These are phyloP conservation scores for Glaucomys volans DNA, from an alignment of 2,113 vertebrate species.

Conservation along the genomic window DNA sequence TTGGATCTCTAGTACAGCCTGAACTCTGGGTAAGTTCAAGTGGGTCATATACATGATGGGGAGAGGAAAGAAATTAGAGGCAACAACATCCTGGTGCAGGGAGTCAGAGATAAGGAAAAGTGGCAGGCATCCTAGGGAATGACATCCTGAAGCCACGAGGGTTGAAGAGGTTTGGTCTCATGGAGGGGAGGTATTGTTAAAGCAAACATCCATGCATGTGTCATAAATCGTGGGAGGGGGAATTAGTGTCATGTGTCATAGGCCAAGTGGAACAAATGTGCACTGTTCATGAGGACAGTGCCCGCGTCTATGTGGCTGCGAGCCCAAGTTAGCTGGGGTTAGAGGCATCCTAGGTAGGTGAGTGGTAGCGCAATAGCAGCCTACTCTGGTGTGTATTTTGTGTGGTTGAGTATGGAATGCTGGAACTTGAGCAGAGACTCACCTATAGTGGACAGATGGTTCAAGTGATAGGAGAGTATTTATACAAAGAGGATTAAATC, in stretches of 20 bases:
- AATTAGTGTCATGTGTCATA: fast-evolving
- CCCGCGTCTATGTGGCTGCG: background rate
- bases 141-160: fast-evolving
- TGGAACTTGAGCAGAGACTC: background rate
- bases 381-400: fast-evolving
- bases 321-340: fast-evolving
- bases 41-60: fast-evolving
- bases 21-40: background rate
- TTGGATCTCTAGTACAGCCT: background rate
- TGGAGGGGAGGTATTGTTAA: fast-evolving
- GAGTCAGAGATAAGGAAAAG: background rate
- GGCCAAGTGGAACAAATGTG: too few relatives aligned
- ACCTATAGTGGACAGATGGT: background rate
- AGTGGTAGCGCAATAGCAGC: too few relatives aligned
- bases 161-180: fast-evolving
- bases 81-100: fast-evolving
- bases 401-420: fast-evolving
- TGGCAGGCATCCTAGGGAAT: fast-evolving
- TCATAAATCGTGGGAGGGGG: too few relatives aligned
- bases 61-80: background rate
- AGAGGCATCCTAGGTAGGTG: background rate
- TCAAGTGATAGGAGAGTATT: background rate
- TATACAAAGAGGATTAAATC: too few relatives aligned
- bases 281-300: fast-evolving
- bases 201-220: fast-evolving